A percentile compares a stretch with the other conserved stretches of the same genome.
phyloP scores from a whole-genome alignment of 2,888 invertebrate genomes.

The Hetaerina titia region DNA sequence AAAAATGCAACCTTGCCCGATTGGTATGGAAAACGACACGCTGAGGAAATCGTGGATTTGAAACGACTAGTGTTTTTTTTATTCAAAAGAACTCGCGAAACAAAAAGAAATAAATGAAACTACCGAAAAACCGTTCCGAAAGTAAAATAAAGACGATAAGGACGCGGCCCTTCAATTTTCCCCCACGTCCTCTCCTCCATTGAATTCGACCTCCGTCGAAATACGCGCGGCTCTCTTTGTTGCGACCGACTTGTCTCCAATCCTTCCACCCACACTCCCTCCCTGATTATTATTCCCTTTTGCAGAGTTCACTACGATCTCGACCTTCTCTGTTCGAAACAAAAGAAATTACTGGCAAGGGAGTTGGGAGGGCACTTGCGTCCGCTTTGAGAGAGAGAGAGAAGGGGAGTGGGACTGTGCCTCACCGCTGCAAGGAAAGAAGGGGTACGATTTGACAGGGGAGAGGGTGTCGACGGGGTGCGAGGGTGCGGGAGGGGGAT shows the following conservation, averaged over 20 bases:
- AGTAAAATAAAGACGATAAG: not conserved
- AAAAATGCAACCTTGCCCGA: not conserved
- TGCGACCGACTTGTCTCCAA: not conserved
- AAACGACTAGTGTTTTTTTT: not conserved
- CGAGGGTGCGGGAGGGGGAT: not conserved
- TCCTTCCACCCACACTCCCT: not conserved
- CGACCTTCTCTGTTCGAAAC: not conserved
- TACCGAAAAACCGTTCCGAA: not conserved
- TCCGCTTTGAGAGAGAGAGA: constrained; percentile 8
- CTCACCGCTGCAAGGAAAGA: not conserved
- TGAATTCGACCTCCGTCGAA: not conserved
- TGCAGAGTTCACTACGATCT: constrained; percentile 17
- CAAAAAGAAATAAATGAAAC: not conserved
- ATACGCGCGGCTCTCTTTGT: constrained; percentile 48
- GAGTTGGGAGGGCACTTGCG: constrained; percentile 16
- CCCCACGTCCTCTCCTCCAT: not conserved
- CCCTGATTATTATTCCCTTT: constrained; percentile 43
- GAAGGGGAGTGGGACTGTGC: not conserved
- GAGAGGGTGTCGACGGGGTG: not conserved
- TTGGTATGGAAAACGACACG: constrained; percentile 22
- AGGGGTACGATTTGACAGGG: not conserved
- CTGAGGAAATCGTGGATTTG: not conserved
- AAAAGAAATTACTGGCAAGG: not conserved
- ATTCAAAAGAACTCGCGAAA: not conserved
- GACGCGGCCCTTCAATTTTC: not conserved